Evolutionary conservation across 2,797 vertebrate genomes (phyloP).

Genomic region (Pseudochromis fuscus): DNA sequence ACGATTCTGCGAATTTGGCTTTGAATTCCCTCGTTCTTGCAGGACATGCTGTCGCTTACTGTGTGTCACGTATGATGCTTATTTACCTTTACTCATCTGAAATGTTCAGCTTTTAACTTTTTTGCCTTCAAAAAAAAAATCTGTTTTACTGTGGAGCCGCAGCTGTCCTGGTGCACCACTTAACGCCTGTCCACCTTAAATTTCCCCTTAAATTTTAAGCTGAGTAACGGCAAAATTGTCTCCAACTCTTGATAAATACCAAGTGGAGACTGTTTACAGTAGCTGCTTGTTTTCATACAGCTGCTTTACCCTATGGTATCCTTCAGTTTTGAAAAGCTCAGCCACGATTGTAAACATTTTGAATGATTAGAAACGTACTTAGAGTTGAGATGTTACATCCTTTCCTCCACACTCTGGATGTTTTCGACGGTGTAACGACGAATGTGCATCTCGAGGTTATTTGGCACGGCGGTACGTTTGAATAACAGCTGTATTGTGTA

Average conservation of each 20-base stretch:
- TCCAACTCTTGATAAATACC: constrained; percentile 15
- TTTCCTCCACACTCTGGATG: constrained; percentile 14
- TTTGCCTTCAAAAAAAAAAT: constrained; percentile 52
- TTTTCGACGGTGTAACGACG: constrained; percentile 25
- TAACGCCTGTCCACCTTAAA: constrained; percentile 30
- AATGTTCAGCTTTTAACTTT: constrained; percentile 45
- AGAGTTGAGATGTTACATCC: constrained; percentile 1
- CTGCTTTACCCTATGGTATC: constrained; percentile 11
- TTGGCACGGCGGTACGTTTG: constrained; percentile 21
- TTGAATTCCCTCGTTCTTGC: constrained; percentile 38
- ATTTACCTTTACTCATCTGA: constrained; percentile 22
- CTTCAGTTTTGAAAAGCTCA: constrained; percentile 10
- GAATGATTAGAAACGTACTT: constrained; percentile 25
- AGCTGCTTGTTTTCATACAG: constrained; percentile 21
- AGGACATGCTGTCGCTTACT: constrained; percentile 16
- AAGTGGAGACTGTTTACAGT: constrained; percentile 54
- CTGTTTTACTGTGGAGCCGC: constrained; percentile 26
- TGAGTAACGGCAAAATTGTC: constrained; percentile 5
- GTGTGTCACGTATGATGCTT: constrained; percentile 25
- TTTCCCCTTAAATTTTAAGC: constrained; percentile 1
- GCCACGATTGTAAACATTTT: constrained; percentile 42
- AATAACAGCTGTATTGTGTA: constrained; percentile 35
- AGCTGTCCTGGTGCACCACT: constrained; percentile 29
- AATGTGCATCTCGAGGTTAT: constrained; percentile 47
- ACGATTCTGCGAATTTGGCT: constrained; percentile 52